A percentile compares a stretch with the other conserved stretches of the same genome.
phyloP scores from a whole-genome alignment of 2,113 vertebrate genomes.

The Nannospalax galili region DNA sequence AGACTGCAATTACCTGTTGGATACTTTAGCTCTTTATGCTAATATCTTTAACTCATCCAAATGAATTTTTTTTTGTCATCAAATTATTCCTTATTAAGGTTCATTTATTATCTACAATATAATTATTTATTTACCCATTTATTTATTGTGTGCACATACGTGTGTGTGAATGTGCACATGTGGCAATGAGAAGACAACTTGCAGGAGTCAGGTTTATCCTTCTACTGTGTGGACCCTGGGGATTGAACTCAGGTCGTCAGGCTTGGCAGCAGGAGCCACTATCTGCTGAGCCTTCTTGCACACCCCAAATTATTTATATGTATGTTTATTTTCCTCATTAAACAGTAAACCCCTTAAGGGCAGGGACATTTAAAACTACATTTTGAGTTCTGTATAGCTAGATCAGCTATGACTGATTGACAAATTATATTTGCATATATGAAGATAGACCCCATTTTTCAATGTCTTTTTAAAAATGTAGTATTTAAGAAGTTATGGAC shows the following conservation, averaged over 20 bases:
- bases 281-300: background rate
- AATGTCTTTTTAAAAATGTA: background rate
- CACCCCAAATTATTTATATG: background rate
- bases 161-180: background rate
- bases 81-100: conserved; percentile 17
- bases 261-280: background rate
- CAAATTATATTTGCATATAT: background rate
- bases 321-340: background rate
- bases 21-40: background rate
- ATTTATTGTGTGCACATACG: background rate
- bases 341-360: background rate
- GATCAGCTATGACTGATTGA: background rate
- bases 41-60: background rate
- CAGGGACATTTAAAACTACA: conserved; percentile 23
- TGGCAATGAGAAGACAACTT: background rate
- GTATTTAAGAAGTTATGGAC: conserved; percentile 48
- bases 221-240: background rate
- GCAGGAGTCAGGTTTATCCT: background rate
- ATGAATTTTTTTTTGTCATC: conserved; percentile 42
- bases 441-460: background rate
- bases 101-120: background rate
- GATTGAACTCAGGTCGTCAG: background rate
- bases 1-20: background rate
- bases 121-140: background rate
- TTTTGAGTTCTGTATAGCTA: conserved; percentile 29